These are phyloP conservation scores for Hystrix brachyura DNA, from an alignment of 2,113 vertebrate genomes.

Conservation along the genomic window DNA sequence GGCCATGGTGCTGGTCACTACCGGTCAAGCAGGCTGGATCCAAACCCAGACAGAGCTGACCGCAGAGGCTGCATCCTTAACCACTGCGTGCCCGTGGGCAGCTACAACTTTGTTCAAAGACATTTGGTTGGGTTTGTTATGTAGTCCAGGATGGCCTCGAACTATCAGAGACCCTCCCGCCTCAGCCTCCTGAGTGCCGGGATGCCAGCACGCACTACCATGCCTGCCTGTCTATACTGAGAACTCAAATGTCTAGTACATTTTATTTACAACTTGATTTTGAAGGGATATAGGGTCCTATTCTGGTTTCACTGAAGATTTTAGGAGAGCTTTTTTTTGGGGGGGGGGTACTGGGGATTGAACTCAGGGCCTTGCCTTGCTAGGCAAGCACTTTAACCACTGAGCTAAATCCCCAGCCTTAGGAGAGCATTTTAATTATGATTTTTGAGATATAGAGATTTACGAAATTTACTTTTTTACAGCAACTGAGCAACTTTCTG, in stretches of 20 bases:
- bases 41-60: not conserved
- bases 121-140: not conserved
- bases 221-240: not conserved
- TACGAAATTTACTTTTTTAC: slow-evolving; percentile 51
- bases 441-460: slow-evolving; percentile 13
- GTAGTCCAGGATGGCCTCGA: not conserved
- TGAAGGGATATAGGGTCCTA: not conserved
- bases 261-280: slow-evolving; percentile 40
- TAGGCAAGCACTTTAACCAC: no score
- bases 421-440: not conserved
- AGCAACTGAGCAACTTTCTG: not conserved
- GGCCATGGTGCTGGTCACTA: slow-evolving; percentile 27
- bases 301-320: not conserved
- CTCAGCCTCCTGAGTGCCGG: not conserved
- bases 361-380: no score
- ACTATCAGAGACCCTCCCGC: not conserved
- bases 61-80: not conserved
- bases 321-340: not conserved
- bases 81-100: not conserved
- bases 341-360: no score
- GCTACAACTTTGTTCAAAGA: not conserved
- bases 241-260: not conserved
- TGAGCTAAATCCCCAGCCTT: no score
- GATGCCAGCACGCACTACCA: not conserved
- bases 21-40: not conserved